Evolutionary conservation across 1,140 invertebrate species (phyloP).

Genomic region (Dolichoris vasculosae): DNA sequence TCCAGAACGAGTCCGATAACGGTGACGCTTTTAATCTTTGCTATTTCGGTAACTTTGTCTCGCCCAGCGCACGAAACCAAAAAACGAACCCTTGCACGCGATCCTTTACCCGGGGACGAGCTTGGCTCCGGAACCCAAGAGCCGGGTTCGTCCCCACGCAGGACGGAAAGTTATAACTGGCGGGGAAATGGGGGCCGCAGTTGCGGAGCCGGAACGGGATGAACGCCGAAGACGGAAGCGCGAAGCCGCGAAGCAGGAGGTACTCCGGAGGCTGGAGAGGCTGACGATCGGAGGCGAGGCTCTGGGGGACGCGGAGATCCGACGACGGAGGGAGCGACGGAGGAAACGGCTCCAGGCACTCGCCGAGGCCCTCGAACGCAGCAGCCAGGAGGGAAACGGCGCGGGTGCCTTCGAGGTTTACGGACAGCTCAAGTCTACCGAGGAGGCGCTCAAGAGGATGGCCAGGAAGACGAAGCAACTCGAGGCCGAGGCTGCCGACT

Average conservation of each 20-base stretch:
- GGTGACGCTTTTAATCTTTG: background rate
- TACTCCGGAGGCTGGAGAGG: constrained; percentile 66
- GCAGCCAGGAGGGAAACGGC: constrained; percentile 68
- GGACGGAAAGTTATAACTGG: background rate
- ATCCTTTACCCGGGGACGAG: background rate
- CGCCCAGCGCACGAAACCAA: background rate
- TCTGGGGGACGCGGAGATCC: constrained; percentile 64
- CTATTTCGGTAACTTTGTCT: background rate
- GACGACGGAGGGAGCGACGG: constrained; percentile 66
- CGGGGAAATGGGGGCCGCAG: constrained; percentile 31
- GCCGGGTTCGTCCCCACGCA: background rate
- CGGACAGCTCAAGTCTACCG: constrained; percentile 71
- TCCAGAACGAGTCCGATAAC: background rate
- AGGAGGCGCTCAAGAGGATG: constrained; percentile 72
- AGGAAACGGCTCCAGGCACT: constrained; percentile 68
- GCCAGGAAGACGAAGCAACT: constrained; percentile 69
- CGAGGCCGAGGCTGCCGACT: constrained; percentile 69
- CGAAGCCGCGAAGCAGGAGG: constrained; percentile 69
- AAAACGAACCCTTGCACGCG: no score
- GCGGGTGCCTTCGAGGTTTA: constrained; percentile 71
- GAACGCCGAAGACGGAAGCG: constrained; percentile 66
- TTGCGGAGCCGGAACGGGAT: constrained; percentile 60
- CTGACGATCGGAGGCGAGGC: constrained; percentile 72
- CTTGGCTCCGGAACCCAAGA: background rate
- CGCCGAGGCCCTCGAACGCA: constrained; percentile 66